Base-by-base conservation (phyloP, 2,888 invertebrate species). In the Tenthredo notha region DNA sequence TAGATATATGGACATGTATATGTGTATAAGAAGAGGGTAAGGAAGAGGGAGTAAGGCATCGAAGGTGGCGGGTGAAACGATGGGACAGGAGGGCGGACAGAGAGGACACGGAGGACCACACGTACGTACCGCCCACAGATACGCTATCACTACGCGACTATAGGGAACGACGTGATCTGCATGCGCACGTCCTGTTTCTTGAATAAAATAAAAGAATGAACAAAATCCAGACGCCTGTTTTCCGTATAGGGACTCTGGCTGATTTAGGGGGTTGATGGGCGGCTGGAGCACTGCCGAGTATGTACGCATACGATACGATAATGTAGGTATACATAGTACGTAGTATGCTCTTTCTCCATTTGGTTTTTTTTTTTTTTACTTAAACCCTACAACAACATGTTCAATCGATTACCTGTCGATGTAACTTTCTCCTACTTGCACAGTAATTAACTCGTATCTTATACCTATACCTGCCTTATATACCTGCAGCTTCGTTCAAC, bases 111-210 rank as follows among this genome's bases (percentile, higher is more conserved):
- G 89, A 88, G 91, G 93, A 93, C 93, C 93, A 93, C 93, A 93
- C 93, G 92, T 92, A 91, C 92, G 92, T 91, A 91, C 92, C 93
- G 92, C 93, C 93, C 93, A 93, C 93, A 93, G 93, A 93, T 93
- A 93, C 90, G 91, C 91, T 93, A 93, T 93, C 93, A 93, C 92
- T 91, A 89, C 89, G 90, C 90, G 83, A 67, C 67, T 83, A 83
- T 91, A 91, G 91, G 33, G 91, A 91, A 90, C 92, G 90, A 93
- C 93, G 93, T 93, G 93, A 93, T 93, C 92, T 92, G 92, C 92
- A 93, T 93, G 92, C 91, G 91, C 92, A 91, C 92, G 93, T 92
- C 92, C 88, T 90, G 89, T 88, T 90, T 43, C 87, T 89, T 87
- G 67, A 58, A 87, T 86, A 85, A 87, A 87, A 90, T 89, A 90